A percentile compares a stretch with the other conserved stretches of the same genome.
phyloP scores from a whole-genome alignment of 2,888 invertebrate genomes.

The Melieria crassipennis region DNA sequence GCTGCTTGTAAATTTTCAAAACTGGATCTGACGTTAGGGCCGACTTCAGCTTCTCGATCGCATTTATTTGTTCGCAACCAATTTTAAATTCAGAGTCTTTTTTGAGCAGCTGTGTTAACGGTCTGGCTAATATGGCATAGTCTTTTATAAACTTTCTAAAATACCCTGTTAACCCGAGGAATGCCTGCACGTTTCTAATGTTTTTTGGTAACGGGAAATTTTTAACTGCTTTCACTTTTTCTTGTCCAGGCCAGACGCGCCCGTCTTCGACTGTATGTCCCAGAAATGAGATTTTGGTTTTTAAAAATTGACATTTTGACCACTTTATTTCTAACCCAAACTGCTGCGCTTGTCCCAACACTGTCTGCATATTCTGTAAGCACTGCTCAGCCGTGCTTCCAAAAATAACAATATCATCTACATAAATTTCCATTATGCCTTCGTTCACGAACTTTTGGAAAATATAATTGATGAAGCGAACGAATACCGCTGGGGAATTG shows the following conservation, averaged over 20 bases:
- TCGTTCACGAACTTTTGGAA: conserved; percentile 31
- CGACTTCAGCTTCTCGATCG: conserved; percentile 11
- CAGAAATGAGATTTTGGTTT: conserved; percentile 34
- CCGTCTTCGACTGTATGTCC: conserved; percentile 20
- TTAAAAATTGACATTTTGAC: conserved; percentile 40
- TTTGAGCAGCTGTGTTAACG: neutral
- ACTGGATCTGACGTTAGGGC: conserved; percentile 1
- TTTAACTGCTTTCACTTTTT: conserved; percentile 32
- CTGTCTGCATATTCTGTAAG: conserved; percentile 25
- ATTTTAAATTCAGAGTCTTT: conserved; percentile 3
- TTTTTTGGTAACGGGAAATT: conserved; percentile 33
- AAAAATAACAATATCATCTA: conserved; percentile 39
- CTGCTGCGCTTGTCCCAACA: conserved; percentile 27
- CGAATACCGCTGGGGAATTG: conserved; percentile 37
- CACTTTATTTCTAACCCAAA: conserved; percentile 40
- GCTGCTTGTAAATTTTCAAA: neutral
- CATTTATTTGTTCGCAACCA: neutral
- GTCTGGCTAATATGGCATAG: conserved; percentile 10
- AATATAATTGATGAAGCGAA: conserved; percentile 34
- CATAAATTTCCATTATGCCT: conserved; percentile 34
- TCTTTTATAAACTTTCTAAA: conserved; percentile 18
- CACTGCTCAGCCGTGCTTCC: conserved; percentile 31
- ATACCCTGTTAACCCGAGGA: conserved; percentile 26
- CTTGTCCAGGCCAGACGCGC: conserved; percentile 29
- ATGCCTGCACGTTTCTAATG: conserved; percentile 19